These are phyloP conservation scores for Muricea muricata DNA, from an alignment of 92 coral and sea anemone species.

Conservation along the genomic window DNA sequence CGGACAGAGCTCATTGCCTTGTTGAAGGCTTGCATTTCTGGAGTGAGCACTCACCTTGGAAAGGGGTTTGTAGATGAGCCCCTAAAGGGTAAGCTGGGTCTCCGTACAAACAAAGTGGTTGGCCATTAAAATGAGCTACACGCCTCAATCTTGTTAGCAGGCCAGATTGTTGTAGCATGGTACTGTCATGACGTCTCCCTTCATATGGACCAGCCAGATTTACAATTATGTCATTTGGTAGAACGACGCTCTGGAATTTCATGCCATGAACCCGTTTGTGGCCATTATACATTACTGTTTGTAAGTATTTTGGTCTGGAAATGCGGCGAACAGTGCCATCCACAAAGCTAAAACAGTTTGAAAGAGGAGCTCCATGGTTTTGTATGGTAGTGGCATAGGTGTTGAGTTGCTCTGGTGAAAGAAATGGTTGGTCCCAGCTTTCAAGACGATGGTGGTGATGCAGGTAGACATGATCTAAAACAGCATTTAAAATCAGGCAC, in stretches of 20 bases:
- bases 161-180: too few species aligned
- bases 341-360: conserved; percentile 57
- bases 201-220: conserved; percentile 40
- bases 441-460: conserved; percentile 19
- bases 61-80: too few species aligned
- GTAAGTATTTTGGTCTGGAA: conserved; percentile 20
- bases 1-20: conserved; percentile 25
- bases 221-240: conserved; percentile 25
- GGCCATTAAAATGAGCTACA: background rate
- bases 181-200: conserved; percentile 25
- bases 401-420: conserved; percentile 36
- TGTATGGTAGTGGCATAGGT: conserved; percentile 58
- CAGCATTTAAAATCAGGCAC: conserved; percentile 34
- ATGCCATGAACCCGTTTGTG: conserved; percentile 38
- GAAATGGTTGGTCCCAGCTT: conserved; percentile 32
- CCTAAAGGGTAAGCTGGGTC: background rate
- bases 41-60: background rate
- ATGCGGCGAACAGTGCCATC: conserved; percentile 50
- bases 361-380: conserved; percentile 57
- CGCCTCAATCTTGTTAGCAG: background rate
- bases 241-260: conserved; percentile 39
- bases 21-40: conserved; percentile 33
- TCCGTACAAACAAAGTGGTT: background rate
- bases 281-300: conserved; percentile 31
- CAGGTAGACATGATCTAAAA: conserved; percentile 18